These are phyloP conservation scores for Amphiduros pacificus DNA, from an alignment of 2,888 invertebrate genomes.

Conservation along the genomic window DNA sequence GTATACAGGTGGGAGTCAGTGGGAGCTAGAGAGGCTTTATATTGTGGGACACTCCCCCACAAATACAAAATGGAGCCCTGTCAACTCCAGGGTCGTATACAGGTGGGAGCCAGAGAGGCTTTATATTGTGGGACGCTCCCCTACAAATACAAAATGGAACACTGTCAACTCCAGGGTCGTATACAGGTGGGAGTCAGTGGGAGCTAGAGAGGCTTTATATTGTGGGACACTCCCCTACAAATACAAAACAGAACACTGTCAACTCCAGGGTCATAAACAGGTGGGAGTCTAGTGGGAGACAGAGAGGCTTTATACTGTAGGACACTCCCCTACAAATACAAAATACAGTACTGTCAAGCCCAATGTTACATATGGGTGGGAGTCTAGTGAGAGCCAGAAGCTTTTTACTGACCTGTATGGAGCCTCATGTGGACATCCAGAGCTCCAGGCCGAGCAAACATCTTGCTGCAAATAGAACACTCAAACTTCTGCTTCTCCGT, in stretches of 20 bases:
- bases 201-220: conserved; percentile 26
- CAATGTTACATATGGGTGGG: too few species aligned
- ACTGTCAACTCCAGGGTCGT: too few species aligned
- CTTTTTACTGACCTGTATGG: conserved; percentile 37
- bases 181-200: too few species aligned
- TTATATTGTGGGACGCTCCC: not conserved
- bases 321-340: too few species aligned
- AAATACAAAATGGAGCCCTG: conserved; percentile 12
- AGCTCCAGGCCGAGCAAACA: conserved; percentile 36
- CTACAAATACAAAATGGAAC: too few species aligned
- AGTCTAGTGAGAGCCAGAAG: not conserved
- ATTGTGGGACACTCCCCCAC: too few species aligned
- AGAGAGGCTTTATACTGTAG: not conserved
- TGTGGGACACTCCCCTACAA: conserved; percentile 43
- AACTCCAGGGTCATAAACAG: not conserved
- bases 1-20: too few species aligned
- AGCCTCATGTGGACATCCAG: conserved; percentile 35
- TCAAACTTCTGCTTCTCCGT: conserved; percentile 31
- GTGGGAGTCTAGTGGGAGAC: too few species aligned
- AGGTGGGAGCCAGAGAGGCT: not conserved
- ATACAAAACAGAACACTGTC: not conserved
- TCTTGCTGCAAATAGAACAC: conserved; percentile 41
- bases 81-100: not conserved
- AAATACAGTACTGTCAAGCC: too few species aligned
- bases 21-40: not conserved